These are phyloP conservation scores for Nannospalax galili DNA, from an alignment of 2,113 vertebrate species.

Conservation along the genomic window DNA sequence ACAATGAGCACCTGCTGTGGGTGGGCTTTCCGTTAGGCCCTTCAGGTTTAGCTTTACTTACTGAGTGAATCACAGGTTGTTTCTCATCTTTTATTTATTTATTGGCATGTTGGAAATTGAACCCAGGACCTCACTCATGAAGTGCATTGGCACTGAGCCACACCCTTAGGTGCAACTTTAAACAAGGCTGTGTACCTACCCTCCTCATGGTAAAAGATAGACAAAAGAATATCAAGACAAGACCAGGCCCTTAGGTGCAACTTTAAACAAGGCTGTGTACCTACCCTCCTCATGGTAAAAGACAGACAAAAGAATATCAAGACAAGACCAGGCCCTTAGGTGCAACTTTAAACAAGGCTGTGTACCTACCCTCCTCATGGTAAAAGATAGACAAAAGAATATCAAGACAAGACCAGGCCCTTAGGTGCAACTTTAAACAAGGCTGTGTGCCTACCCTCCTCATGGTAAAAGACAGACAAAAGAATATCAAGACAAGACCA, in stretches of 20 bases:
- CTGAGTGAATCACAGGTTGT: neutral
- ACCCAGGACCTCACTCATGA: neutral
- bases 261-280: neutral
- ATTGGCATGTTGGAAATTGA: neutral
- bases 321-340: no score
- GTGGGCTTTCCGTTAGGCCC: neutral
- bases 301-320: neutral
- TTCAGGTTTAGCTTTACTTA: neutral
- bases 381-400: neutral
- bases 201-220: neutral
- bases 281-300: neutral
- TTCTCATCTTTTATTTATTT: neutral
- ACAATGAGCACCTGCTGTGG: neutral
- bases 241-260: no score
- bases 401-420: neutral
- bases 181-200: neutral
- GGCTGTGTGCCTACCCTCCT: neutral
- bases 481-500: neutral
- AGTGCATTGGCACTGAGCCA: neutral
- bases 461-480: neutral
- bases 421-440: neutral
- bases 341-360: no score
- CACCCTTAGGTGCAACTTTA: neutral
- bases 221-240: neutral
- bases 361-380: neutral